Evolutionary conservation across 2,888 invertebrate species (phyloP).

Genomic region (Caenorhabditis drosophilae): DNA sequence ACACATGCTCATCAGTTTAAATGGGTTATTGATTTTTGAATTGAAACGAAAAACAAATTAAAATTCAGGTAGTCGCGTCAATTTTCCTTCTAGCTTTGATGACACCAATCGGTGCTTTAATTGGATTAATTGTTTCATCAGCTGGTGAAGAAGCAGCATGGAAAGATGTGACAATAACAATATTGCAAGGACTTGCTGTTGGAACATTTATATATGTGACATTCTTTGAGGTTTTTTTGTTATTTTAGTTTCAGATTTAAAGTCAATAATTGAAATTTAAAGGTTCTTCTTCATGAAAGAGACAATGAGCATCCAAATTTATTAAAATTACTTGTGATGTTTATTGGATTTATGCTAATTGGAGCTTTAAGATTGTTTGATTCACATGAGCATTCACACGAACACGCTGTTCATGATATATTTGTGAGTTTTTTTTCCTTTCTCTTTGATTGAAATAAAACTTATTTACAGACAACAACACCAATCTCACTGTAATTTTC

Average conservation of each 20-base stretch:
- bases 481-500: too few relatives aligned
- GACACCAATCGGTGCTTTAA: constrained; percentile 76
- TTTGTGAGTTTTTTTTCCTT: background rate
- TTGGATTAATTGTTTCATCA: constrained; percentile 58
- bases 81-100: constrained; percentile 74
- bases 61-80: constrained; percentile 41
- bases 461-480: background rate
- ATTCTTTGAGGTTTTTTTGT: constrained; percentile 82
- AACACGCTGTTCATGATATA: constrained; percentile 6
- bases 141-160: constrained; percentile 37
- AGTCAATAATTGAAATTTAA: background rate
- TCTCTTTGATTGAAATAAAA: background rate
- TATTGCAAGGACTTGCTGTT: constrained; percentile 83
- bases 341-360: constrained; percentile 65
- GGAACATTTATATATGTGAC: constrained; percentile 92
- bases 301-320: constrained; percentile 69
- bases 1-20: constrained; percentile 67
- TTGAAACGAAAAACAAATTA: background rate
- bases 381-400: constrained; percentile 17
- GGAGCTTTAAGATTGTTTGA: constrained; percentile 57
- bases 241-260: background rate
- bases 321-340: constrained; percentile 62
- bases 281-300: constrained; percentile 69
- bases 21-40: constrained; percentile 45
- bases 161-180: constrained; percentile 49